Base-by-base conservation (phyloP, 2,888 invertebrate species). In the Sylvicola cinctus region DNA sequence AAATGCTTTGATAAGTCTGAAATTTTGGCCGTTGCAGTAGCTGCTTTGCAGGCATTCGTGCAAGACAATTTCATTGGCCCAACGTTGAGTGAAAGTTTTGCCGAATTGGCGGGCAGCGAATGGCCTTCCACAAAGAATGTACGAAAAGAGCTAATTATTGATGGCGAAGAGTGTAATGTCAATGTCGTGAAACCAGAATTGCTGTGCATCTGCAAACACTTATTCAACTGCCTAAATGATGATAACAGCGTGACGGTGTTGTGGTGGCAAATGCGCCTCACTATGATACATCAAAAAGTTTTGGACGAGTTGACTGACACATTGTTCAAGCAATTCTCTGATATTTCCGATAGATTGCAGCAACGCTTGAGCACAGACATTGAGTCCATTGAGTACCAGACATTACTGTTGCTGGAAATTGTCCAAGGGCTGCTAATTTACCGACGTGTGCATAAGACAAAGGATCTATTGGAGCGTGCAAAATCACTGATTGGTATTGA, bases 21-120 rank as follows among this genome's bases (percentile, higher is more conserved):
- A 37, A 52, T 71, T 41, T 50, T 73, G 11, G 49, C 60, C 33
- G 52, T 69, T 34, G 78, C 72, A 3, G 62, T 80, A 13, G 65
- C 74, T 26, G 64, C 73, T 42, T 57, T 83, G 17, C 60, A 77
- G 33, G 63, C 66, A 16, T 90, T 87, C 56, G 66, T 81, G 35
- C 78, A 84, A 51, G 64, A 64, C 34, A 90, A 90, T 56, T 88
- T 83, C 68, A 74, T 75, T 33, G 79, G 87, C 1, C 80, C 83
- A 3, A 10, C 7, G 10, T 20, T 20, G 20, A 13, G 12, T 13
- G 28, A 13, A 13, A 28, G 28, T 13, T 28, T 13, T n/a, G 10
- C 28, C 4, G 28, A 28, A 13, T 28, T 28, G 4, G 48, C 66
- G 13, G 54, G 55, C 8, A 40, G 42, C 2, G 51, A 58, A 27